Evolutionary conservation across 2,113 vertebrate species (phyloP).

Genomic region (Callithrix jacchus): DNA sequence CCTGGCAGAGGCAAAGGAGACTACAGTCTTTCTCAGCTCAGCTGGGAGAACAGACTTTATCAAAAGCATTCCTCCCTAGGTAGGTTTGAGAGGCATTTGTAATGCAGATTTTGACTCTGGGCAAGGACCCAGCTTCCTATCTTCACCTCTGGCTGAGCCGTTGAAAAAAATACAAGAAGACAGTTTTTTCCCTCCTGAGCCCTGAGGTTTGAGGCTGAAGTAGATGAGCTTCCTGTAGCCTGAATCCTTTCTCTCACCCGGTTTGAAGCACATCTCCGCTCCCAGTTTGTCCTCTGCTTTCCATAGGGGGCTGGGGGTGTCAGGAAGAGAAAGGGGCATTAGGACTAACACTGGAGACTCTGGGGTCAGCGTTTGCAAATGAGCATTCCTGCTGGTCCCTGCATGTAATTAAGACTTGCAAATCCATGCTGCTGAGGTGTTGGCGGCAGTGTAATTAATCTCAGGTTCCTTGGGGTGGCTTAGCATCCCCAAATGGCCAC

Average conservation of each 20-base stretch:
- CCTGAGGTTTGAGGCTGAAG: background rate
- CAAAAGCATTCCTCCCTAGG: background rate
- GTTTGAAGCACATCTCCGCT: too few species aligned
- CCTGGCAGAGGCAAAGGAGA: background rate
- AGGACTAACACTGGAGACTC: background rate
- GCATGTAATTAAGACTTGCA: slow-evolving; percentile 18
- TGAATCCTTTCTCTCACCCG: background rate
- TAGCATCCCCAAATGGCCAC: slow-evolving; percentile 23
- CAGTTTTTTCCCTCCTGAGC: fast-evolving
- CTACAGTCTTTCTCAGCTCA: background rate
- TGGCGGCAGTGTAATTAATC: background rate
- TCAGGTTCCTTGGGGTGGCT: background rate
- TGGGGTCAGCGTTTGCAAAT: background rate
- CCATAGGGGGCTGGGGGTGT: background rate
- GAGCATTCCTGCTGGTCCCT: background rate
- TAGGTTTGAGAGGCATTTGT: background rate
- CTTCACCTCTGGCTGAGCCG: background rate
- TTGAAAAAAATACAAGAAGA: background rate
- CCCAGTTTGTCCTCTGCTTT: background rate
- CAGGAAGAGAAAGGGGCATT: background rate
- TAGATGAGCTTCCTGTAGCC: background rate
- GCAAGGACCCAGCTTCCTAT: background rate
- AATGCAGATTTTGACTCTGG: background rate
- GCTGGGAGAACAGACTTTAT: background rate
- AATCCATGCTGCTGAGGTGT: background rate